phyloP scores from a whole-genome alignment of 2,888 invertebrate genomes.

The Watsonalla cultraria region DNA sequence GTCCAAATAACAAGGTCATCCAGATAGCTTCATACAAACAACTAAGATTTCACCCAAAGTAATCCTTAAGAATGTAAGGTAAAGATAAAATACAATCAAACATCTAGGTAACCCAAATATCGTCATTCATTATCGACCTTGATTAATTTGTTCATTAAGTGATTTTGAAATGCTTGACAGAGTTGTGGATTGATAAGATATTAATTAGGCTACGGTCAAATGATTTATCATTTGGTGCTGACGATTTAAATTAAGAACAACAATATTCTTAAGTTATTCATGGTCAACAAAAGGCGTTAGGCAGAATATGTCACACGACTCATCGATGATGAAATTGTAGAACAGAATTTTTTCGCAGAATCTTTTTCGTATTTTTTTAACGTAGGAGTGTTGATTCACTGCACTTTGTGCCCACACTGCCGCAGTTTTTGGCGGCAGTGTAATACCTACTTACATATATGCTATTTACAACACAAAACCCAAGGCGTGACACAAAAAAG shows the following conservation, averaged over 20 bases:
- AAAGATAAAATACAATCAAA: not conserved
- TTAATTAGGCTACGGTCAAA: constrained; percentile 1
- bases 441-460: no score
- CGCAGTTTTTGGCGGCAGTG: constrained; percentile 3
- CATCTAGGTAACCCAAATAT: not conserved
- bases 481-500: not conserved
- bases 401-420: constrained; percentile 10
- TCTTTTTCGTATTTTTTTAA: constrained; percentile 10
- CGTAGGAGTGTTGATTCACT: constrained; percentile 26
- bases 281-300: not conserved
- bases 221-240: not conserved
- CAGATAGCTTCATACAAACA: no score
- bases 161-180: not conserved
- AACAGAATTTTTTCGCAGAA: constrained; percentile 12
- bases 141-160: not conserved
- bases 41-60: no score
- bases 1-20: no score
- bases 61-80: not conserved
- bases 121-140: not conserved
- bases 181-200: not conserved
- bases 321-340: not conserved
- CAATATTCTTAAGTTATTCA: not conserved
- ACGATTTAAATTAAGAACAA: not conserved
- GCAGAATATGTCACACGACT: not conserved
- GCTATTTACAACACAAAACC: not conserved